Evolutionary conservation across 2,888 invertebrate species (phyloP).

Genomic region (Drosophila robusta): DNA sequence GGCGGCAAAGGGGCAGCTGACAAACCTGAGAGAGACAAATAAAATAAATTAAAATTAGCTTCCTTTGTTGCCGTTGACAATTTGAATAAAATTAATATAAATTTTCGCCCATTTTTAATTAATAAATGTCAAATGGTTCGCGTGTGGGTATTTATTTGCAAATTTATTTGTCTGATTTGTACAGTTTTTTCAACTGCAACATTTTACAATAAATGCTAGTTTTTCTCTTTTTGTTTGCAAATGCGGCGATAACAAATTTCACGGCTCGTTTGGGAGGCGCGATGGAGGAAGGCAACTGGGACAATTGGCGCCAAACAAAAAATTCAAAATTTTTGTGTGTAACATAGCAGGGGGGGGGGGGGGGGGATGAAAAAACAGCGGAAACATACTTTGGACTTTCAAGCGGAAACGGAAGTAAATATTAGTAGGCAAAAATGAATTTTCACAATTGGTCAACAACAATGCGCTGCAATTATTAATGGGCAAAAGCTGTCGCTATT

Average conservation of each 20-base stretch:
- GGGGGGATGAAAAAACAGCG: slow-evolving; percentile 34
- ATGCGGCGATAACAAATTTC: slow-evolving; percentile 67
- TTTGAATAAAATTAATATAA: slow-evolving; percentile 84
- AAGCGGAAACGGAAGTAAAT: slow-evolving; percentile 78
- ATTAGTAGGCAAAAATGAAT: slow-evolving; percentile 75
- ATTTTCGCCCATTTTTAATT: slow-evolving; percentile 81
- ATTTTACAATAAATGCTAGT: slow-evolving; percentile 61
- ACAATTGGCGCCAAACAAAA: slow-evolving; percentile 44
- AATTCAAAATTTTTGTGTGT: slow-evolving; percentile 4
- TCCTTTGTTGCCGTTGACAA: slow-evolving; percentile 80
- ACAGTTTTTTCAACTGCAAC: slow-evolving; percentile 28
- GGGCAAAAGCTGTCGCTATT: slow-evolving; percentile 53
- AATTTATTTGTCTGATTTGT: slow-evolving; percentile 80
- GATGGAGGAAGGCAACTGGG: slow-evolving; percentile 9
- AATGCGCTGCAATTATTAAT: slow-evolving; percentile 65
- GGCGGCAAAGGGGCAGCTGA: slow-evolving; percentile 20
- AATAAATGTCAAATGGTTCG: slow-evolving; percentile 82
- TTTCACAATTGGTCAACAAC: slow-evolving; percentile 48
- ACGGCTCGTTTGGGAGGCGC: slow-evolving; percentile 33
- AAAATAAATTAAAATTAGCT: slow-evolving; percentile 78
- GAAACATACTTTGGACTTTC: slow-evolving; percentile 67
- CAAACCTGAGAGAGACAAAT: slow-evolving; percentile 54
- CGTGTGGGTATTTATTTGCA: slow-evolving; percentile 76
- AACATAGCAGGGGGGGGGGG: neutral
- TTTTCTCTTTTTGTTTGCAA: slow-evolving; percentile 27